Evolutionary conservation across 2,797 vertebrate genomes (phyloP), one percentile per base, ranked within the genome.

Genomic region (Hipposideros larvatus): DNA sequence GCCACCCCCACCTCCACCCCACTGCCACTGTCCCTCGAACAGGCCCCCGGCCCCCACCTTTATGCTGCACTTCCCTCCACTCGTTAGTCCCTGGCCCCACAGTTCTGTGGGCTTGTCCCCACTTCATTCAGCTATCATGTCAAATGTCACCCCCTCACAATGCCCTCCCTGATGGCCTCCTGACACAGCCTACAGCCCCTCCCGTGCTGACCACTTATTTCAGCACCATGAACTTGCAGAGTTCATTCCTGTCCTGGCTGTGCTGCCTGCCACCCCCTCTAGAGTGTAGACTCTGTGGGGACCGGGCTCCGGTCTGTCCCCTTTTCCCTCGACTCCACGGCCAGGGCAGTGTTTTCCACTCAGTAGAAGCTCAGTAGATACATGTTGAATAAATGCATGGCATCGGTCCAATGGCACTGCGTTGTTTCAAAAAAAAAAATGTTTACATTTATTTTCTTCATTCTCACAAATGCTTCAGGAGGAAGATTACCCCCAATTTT

Each of bases 261-360:
- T 2, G 31, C 9, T 59, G 11, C 28, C 37, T 6, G 22, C 31
- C 0, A 0, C 2, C 24, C 24, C 4, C n/a, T 11, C 71, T 3
- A 19, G 21, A 19, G 4, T 4, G 24, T 13, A 21, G 46, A 22
- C 26, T 41, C 74, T 1, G n/a, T 16, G 70, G 74, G n/a, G 61
- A 26, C 31, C 13, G 11, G 0, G 74, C 8, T 9, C 5, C 0
- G 0, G 0, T 24, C 71, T 13, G 34, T 28, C 46, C 74, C 4
- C 0, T 2, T 55, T 28, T 14, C 48, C 19, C 57, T 0, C 15
- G 7, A 4, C 14, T 46, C 26, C 4, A 0, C 34, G 2, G 0
- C 65, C 79, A 43, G 74, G 57, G 3, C 9, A 11, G 21, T 0
- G 2, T 15, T 6, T n/a, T 19, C 43, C 31, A 10, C 37, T 13